Evolutionary conservation across 2,113 vertebrate genomes (phyloP).

Genomic region (Brachypodius melanocephalos): DNA sequence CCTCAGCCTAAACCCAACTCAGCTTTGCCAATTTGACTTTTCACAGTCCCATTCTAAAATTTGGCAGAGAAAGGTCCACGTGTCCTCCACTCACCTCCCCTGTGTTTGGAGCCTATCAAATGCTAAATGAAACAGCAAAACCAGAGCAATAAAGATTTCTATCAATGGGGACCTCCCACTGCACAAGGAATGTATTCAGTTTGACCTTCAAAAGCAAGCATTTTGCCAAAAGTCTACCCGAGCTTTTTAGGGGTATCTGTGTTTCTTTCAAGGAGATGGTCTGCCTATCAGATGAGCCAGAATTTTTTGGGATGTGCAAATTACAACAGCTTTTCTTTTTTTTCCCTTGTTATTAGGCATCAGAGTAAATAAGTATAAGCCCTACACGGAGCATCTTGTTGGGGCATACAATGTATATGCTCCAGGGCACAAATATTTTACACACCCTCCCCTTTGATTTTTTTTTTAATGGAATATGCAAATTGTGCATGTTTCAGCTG

Average conservation of each 20-base stretch:
- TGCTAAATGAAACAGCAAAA: slow-evolving; percentile 32
- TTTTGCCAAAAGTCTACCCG: not conserved
- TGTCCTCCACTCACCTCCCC: not conserved
- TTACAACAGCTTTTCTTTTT: not conserved
- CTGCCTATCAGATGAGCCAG: not conserved
- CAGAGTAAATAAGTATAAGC: slow-evolving; percentile 47
- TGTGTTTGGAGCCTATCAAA: slow-evolving; percentile 2
- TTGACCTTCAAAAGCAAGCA: slow-evolving; percentile 40
- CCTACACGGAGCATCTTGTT: slow-evolving; percentile 39
- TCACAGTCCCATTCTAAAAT: not conserved
- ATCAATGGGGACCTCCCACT: slow-evolving; percentile 46
- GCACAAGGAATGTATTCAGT: slow-evolving; percentile 25
- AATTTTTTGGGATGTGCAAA: slow-evolving; percentile 3
- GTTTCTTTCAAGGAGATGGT: not conserved
- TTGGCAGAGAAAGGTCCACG: not conserved
- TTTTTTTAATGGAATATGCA: slow-evolving; percentile 61
- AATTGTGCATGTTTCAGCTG: slow-evolving; percentile 43
- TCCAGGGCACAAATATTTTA: slow-evolving; percentile 63
- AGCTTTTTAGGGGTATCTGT: not conserved
- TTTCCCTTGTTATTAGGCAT: not conserved
- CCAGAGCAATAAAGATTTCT: slow-evolving; percentile 40
- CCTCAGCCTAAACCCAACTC: not conserved
- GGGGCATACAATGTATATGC: slow-evolving; percentile 46
- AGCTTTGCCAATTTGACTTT: not conserved
- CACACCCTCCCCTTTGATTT: slow-evolving; percentile 54